Percentiles rank a stretch among this genome's conserved stretches.
Conservation (phyloP, 1,140 invertebrate genomes). For the Drosophila pallidifrons region DNA sequence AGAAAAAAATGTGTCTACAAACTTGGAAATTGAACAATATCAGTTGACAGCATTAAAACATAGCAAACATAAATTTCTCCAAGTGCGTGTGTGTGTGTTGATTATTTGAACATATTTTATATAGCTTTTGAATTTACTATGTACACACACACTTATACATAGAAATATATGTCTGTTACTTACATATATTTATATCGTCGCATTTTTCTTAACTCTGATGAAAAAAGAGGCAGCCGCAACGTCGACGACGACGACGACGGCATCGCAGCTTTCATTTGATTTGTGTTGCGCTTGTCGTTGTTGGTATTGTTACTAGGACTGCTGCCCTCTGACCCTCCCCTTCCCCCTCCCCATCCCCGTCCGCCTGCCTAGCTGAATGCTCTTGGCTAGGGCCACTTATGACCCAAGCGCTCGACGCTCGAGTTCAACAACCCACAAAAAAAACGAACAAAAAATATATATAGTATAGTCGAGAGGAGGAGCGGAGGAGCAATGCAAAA, state of each 20-base stretch:
- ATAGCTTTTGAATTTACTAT: slow-evolving; percentile 68
- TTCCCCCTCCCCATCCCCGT: neutral
- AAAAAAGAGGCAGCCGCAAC: slow-evolving; percentile 50
- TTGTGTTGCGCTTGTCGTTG: slow-evolving; percentile 72
- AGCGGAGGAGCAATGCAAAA: slow-evolving; percentile 66
- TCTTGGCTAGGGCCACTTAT: slow-evolving; percentile 77
- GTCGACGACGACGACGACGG: too few species aligned
- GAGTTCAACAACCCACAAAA: slow-evolving; percentile 80
- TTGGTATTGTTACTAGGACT: slow-evolving; percentile 31
- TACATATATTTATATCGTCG: slow-evolving; percentile 68
- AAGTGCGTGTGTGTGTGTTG: slow-evolving; percentile 22
- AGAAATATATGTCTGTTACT: neutral
- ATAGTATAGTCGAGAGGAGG: slow-evolving; percentile 1
- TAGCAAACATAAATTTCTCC: slow-evolving; percentile 57
- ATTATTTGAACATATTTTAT: slow-evolving; percentile 50
- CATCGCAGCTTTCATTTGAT: slow-evolving; percentile 73
- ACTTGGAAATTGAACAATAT: slow-evolving; percentile 58
- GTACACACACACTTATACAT: neutral
- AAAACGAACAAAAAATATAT: slow-evolving; percentile 40
- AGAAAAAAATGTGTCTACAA: slow-evolving; percentile 16
- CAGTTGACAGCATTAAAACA: slow-evolving; percentile 58
- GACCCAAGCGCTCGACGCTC: slow-evolving; percentile 50
- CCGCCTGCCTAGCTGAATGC: slow-evolving; percentile 23
- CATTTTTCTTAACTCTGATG: slow-evolving; percentile 69
- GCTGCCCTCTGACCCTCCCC: neutral